Base-by-base conservation (phyloP, 2,888 invertebrate species). In the Drosophila kambysellisi region DNA sequence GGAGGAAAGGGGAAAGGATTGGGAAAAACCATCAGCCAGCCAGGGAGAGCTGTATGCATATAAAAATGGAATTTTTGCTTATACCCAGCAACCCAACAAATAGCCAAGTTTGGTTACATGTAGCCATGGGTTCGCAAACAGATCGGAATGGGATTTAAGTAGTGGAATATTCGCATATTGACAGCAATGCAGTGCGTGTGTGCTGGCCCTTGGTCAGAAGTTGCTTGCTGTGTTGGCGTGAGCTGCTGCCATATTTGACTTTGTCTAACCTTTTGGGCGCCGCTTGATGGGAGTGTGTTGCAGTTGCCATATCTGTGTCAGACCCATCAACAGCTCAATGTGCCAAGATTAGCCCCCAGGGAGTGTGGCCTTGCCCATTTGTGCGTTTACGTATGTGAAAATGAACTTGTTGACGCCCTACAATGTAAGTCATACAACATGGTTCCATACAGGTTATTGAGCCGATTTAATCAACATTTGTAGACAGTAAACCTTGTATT, bases 241-340 rank as follows among this genome's bases (percentile, higher is more conserved):
- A 67, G 63, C 62, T 79, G 63, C 65, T 74, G 61, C 51, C 63
- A 74, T n/a, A 69, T 88, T 75, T 82, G 88, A 74, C 82, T 81
- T 84, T 84, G 82, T 66, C 69, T 71, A 75, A 82, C 80, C 75
- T 82, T 80, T 66, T 41, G 57, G 50, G 41, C 20, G 69, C 46
- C 33, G 57, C 53, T 54, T n/a, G 33, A 39, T 35, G 73, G 54
- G 61, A 63, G 51, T 62, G 43, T 65, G 72, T 43, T 81, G 69
- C 84, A 78, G 61, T 66, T 84, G 89, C 70, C 85, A 78, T 83
- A 74, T 89, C 75, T 78, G 75, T 81, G 84, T 72, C 78, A 72
- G 51, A 76, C 65, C 62, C 76, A 70, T 78, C 72, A 73, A 57
- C 73, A 66, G 72, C 81, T 69, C 67, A 57, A 70, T 76, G 70